Conservation (phyloP, 2,888 invertebrate genomes). For the Troides aeacus region DNA sequence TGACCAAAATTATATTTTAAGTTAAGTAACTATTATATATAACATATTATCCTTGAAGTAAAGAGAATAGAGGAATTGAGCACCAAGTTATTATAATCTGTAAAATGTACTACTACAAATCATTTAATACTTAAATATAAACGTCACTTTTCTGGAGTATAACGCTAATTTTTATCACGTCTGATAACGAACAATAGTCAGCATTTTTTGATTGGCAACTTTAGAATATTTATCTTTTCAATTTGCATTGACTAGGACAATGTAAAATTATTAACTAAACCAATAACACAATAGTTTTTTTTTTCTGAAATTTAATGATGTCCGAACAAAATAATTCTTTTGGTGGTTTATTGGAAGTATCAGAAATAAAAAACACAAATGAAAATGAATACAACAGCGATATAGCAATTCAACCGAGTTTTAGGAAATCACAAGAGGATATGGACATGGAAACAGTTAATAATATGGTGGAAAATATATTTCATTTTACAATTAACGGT, state of each 20-base stretch:
- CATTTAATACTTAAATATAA: constrained; percentile 17
- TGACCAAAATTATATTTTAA: too few species aligned
- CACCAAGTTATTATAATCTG: background rate
- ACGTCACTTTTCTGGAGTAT: constrained; percentile 21
- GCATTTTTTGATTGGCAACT: constrained; percentile 30
- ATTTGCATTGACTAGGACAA: constrained; percentile 21
- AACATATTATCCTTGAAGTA: background rate
- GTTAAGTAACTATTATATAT: background rate
- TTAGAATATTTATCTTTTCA: constrained; percentile 24
- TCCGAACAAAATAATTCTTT: constrained; percentile 72
- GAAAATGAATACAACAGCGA: constrained; percentile 46
- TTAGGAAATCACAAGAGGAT: constrained; percentile 47
- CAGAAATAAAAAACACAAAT: constrained; percentile 48
- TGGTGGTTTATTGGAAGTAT: constrained; percentile 61
- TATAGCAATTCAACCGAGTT: constrained; percentile 42
- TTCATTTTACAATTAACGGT: constrained; percentile 84
- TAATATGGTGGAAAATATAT: constrained; percentile 84
- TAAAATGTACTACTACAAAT: constrained; percentile 8
- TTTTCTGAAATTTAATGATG: constrained; percentile 45
- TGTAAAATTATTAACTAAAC: constrained; percentile 33
- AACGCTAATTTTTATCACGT: constrained; percentile 35
- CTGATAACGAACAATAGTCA: constrained; percentile 40
- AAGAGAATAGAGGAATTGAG: background rate
- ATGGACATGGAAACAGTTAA: constrained; percentile 66
- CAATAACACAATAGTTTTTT: constrained; percentile 30